Conservation (phyloP, 2,888 invertebrate species). For the Trichogramma evanescens region DNA sequence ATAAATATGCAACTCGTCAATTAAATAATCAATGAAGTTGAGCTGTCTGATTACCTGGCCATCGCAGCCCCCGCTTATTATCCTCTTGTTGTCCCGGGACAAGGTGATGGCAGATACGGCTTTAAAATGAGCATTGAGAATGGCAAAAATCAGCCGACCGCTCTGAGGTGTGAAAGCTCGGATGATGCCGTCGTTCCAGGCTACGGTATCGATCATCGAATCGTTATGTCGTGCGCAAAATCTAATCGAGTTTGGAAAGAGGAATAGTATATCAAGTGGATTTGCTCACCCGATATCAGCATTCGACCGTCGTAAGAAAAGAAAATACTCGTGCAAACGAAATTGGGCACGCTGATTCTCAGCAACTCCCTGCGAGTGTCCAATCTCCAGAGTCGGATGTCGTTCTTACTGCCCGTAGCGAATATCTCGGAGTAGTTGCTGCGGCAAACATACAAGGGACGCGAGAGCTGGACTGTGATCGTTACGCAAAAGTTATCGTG, state of each 20-base stretch:
- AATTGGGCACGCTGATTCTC: constrained; percentile 79
- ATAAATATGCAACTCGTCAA: constrained; percentile 1
- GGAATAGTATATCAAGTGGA: constrained; percentile 3
- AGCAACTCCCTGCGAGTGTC: constrained; percentile 70
- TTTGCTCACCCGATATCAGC: constrained; percentile 62
- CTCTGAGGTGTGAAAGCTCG: constrained; percentile 76
- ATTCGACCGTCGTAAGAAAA: constrained; percentile 75
- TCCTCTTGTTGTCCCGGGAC: constrained; percentile 60
- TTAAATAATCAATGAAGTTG: background rate
- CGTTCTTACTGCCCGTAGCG: constrained; percentile 78
- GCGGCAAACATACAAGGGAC: constrained; percentile 26
- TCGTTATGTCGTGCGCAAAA: no score
- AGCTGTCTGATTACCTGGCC: constrained; percentile 62
- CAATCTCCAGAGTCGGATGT: constrained; percentile 80
- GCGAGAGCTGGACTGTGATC: no score
- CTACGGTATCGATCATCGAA: constrained; percentile 35
- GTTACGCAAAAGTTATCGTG: background rate
- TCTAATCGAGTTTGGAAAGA: constrained; percentile 3
- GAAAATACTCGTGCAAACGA: constrained; percentile 70
- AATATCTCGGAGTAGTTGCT: constrained; percentile 79
- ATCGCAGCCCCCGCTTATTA: constrained; percentile 86
- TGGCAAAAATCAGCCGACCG: constrained; percentile 72
- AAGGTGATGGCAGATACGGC: constrained; percentile 78
- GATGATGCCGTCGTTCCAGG: constrained; percentile 78
- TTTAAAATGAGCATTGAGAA: constrained; percentile 83